phyloP scores from a whole-genome alignment of 2,797 vertebrate species.

The Corythornis leucogaster region DNA sequence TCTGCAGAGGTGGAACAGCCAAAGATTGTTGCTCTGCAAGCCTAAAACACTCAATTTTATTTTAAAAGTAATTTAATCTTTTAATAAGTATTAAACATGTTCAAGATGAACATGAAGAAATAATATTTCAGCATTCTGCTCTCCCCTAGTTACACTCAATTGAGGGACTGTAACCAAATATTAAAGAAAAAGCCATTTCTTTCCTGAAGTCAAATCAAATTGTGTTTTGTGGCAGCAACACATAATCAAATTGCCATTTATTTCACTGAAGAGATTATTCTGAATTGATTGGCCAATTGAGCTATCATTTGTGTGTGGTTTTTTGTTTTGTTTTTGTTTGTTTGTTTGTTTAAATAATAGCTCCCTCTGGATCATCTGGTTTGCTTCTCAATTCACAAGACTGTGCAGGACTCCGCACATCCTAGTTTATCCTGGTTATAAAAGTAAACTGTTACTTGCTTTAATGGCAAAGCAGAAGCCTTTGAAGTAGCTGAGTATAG shows the following conservation, averaged over 20 bases:
- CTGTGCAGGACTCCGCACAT: neutral
- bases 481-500: neutral
- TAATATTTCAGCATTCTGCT: neutral
- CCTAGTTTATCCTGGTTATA: neutral
- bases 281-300: slow-evolving; percentile 10
- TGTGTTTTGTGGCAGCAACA: neutral
- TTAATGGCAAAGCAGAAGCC: neutral
- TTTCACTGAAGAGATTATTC: neutral
- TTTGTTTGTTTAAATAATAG: neutral
- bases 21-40: neutral
- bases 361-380: neutral
- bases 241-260: slow-evolving; percentile 29
- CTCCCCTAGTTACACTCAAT: neutral
- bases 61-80: slow-evolving; percentile 1
- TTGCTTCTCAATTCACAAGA: neutral
- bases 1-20: neutral
- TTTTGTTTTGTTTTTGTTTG: too few relatives aligned
- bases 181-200: neutral
- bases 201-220: neutral
- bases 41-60: neutral
- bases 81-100: slow-evolving; percentile 8
- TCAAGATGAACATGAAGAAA: neutral
- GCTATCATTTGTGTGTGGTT: neutral
- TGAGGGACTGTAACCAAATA: slow-evolving; percentile 6
- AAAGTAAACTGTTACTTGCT: neutral